Base-by-base conservation (phyloP, 1,140 invertebrate species). In the Calosoma granatense region DNA sequence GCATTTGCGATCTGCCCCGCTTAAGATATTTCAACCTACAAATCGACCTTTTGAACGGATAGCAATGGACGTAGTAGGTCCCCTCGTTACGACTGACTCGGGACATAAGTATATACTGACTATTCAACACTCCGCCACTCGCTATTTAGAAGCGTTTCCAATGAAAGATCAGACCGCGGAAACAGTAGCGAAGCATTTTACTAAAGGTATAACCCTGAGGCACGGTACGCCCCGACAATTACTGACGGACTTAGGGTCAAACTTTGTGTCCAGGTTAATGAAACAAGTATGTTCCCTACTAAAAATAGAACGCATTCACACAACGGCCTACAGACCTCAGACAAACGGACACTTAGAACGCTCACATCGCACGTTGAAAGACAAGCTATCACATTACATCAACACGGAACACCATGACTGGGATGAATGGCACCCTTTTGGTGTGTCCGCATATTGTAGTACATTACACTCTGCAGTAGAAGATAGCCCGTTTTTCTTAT, bases 21-120 rank as follows among this genome's bases (percentile, higher is more conserved):
- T 61, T 22, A 58, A 60, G 51, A 61, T 36, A 43, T 30, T 52
- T 41, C 12, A 26, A 1, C 26, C 26, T 1, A 19, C 23, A 15
- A 0, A 6, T 12, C 41, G 14, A 21, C 66, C 63, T 19, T 68
- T 70, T 26, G 58, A 68, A 53, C 20, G 56, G n/a, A 61, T 64
- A 6, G 63, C 67, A 0, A 56, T 69, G 14, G 58, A 75, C 69
- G 56, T 79, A 67, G 58, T 75, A 63, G 64, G 67, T 9, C 64
- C 68, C 3, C 58, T 72, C 1, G 58, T 62, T 1, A 36, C 36
- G 0, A 67, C 63, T 1, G 1, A 55, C 2, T 47, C 9, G 9
- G 61, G 64, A 2, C 67, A 70, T 55, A 65, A 61, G 56, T 72
- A 71, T 60, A 65, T 74, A 6, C 36, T 73, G 3, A 68, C 72